Conservation (phyloP, 2,113 vertebrate species). For the Willisornis vidua region DNA sequence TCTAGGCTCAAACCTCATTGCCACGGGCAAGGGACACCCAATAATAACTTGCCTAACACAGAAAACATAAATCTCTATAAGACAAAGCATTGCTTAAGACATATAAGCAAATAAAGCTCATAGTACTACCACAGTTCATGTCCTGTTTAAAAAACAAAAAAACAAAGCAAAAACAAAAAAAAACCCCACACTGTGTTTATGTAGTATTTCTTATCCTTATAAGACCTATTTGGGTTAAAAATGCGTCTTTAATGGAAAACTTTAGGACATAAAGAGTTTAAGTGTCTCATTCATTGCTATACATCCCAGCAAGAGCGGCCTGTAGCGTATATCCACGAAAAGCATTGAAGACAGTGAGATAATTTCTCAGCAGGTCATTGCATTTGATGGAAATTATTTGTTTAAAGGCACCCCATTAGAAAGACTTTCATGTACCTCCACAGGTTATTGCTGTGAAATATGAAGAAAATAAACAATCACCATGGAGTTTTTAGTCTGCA, state of each 20-base stretch:
- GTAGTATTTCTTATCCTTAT: neutral
- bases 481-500: neutral
- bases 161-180: neutral
- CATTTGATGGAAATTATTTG: neutral
- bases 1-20: accelerated
- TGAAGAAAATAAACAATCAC: neutral
- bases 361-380: neutral
- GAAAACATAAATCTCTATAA: neutral
- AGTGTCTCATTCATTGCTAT: neutral
- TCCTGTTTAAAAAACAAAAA: neutral
- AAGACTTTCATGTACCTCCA: neutral
- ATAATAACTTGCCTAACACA: neutral
- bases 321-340: neutral
- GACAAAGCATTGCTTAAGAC: neutral
- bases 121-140: neutral
- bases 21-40: neutral
- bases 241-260: neutral
- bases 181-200: neutral
- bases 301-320: neutral
- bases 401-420: neutral
- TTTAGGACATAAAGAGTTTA: neutral
- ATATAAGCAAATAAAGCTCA: neutral
- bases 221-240: neutral
- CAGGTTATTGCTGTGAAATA: neutral
- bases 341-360: neutral